Percentiles rank a stretch among this genome's conserved stretches.
Evolutionary conservation across 2,888 invertebrate genomes (phyloP).

Genomic region (Bellardia bayeri): DNA sequence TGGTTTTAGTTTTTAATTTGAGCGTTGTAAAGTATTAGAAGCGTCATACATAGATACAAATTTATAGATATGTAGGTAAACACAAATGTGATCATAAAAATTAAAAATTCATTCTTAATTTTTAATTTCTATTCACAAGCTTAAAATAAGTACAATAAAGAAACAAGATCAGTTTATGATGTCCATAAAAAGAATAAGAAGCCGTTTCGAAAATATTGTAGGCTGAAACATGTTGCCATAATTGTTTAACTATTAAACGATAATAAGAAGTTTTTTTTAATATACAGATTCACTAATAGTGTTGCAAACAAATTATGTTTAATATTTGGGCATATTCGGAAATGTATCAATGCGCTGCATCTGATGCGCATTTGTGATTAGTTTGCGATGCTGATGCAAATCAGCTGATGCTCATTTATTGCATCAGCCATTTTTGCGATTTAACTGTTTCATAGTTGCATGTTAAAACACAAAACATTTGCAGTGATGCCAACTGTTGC

Average conservation of each 20-base stretch:
- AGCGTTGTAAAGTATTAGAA: not conserved
- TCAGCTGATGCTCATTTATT: too few species aligned
- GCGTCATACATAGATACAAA: not conserved
- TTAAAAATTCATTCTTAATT: constrained; percentile 36
- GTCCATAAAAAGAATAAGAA: constrained; percentile 43
- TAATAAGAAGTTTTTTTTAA: constrained; percentile 10
- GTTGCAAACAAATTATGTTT: not conserved
- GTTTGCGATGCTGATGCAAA: too few species aligned
- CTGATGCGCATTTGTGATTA: too few species aligned
- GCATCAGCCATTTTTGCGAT: too few species aligned
- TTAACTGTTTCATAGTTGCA: too few species aligned
- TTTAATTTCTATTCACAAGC: not conserved
- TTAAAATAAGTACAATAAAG: not conserved
- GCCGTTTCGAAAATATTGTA: constrained; percentile 11
- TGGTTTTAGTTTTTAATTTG: constrained; percentile 10
- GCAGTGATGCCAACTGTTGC: too few species aligned
- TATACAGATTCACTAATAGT: not conserved
- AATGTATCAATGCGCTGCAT: too few species aligned
- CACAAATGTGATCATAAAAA: constrained; percentile 30
- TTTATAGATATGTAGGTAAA: not conserved
- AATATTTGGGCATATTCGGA: not conserved
- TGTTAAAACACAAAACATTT: too few species aligned
- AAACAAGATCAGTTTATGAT: constrained; percentile 40
- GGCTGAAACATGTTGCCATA: constrained; percentile 54
- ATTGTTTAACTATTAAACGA: not conserved